Evolutionary conservation across 2,888 invertebrate species (phyloP).

Genomic region (Drosophila paucipuncta): DNA sequence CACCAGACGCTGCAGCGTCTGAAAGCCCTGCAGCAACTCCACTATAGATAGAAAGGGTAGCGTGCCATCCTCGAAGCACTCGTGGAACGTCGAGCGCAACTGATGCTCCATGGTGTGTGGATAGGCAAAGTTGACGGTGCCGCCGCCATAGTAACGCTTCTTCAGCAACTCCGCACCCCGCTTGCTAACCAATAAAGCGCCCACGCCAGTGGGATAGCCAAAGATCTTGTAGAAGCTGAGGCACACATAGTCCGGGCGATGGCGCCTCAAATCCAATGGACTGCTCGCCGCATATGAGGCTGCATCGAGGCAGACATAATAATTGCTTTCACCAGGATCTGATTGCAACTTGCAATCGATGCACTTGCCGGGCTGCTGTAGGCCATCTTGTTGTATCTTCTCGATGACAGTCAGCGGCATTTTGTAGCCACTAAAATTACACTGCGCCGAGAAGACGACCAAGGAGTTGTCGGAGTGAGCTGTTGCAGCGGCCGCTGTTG

Average conservation of each 20-base stretch:
- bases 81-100: conserved; percentile 88
- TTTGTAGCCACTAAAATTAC: conserved; percentile 97
- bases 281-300: conserved; percentile 93
- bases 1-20: conserved; percentile 89
- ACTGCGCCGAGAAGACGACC: conserved; percentile 95
- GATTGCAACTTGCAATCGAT: conserved; percentile 42
- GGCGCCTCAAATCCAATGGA: conserved; percentile 89
- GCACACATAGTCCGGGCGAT: conserved; percentile 94
- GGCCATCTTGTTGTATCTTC: conserved; percentile 88
- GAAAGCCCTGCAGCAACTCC: conserved; percentile 93
- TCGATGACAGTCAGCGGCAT: conserved; percentile 92
- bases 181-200: conserved; percentile 91
- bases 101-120: conserved; percentile 90
- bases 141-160: conserved; percentile 96
- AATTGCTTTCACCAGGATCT: conserved; percentile 82
- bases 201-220: conserved; percentile 96
- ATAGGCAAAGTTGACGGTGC: conserved; percentile 94
- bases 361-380: conserved; percentile 80
- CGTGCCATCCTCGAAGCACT: conserved; percentile 98
- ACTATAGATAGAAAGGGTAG: conserved; percentile 94
- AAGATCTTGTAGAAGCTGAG: conserved; percentile 99
- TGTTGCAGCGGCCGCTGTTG: not conserved
- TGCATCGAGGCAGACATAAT: conserved; percentile 93
- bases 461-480: conserved; percentile 83
- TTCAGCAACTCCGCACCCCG: conserved; percentile 83